A percentile compares a stretch with the other conserved stretches of the same genome.
These are phyloP conservation scores for Heteropelma amictum DNA, from an alignment of 2,888 invertebrate genomes.

Conservation along the genomic window DNA sequence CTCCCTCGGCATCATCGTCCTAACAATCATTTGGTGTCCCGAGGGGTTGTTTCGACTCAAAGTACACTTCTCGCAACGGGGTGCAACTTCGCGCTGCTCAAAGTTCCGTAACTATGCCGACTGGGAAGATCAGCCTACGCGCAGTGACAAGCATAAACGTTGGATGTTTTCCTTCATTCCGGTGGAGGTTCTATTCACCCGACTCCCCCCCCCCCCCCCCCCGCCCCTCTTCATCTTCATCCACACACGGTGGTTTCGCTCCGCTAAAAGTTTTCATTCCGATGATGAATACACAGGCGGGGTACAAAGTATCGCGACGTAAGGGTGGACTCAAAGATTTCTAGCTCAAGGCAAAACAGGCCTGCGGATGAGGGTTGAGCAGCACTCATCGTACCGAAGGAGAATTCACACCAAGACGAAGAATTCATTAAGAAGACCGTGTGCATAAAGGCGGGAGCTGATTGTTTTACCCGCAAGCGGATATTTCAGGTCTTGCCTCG, in stretches of 20 bases:
- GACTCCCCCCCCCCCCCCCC: slow-evolving; percentile 34
- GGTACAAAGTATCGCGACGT: slow-evolving; percentile 2
- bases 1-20: slow-evolving; percentile 39
- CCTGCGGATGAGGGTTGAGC: neutral
- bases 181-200: slow-evolving; percentile 25
- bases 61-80: slow-evolving; percentile 25
- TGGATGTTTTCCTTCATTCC: slow-evolving; percentile 36
- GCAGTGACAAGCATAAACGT: slow-evolving; percentile 35
- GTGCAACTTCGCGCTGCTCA: slow-evolving; percentile 21
- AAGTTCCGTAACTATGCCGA: slow-evolving; percentile 1
- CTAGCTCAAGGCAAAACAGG: slow-evolving; percentile 27
- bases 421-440: slow-evolving; percentile 47
- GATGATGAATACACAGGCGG: slow-evolving; percentile 50
- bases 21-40: slow-evolving; percentile 41
- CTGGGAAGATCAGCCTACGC: neutral
- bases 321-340: slow-evolving; percentile 21
- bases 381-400: slow-evolving; percentile 27
- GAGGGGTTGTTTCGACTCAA: slow-evolving; percentile 50
- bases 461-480: too few species aligned
- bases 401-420: neutral
- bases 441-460: neutral
- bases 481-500: neutral
- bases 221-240: slow-evolving; percentile 30
- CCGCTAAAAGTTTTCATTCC: slow-evolving; percentile 44
- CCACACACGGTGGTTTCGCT: slow-evolving; percentile 39